phyloP scores from a whole-genome alignment of 2,113 vertebrate genomes.

The Dermatemys mawii region DNA sequence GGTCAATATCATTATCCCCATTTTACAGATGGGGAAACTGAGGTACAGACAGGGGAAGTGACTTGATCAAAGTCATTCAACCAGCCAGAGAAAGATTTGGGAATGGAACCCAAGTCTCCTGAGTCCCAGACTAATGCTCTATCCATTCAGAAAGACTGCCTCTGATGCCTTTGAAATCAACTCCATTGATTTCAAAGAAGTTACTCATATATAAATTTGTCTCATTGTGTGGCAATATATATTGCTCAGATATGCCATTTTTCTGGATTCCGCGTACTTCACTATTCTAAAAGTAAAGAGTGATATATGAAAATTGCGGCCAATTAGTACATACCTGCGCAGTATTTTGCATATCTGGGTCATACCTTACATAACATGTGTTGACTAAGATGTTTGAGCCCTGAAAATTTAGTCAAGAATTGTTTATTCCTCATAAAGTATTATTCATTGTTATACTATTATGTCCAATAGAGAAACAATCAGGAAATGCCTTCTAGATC shows the following conservation, averaged over 20 bases:
- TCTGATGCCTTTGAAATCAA: not conserved
- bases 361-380: not conserved
- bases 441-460: not conserved
- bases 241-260: not conserved
- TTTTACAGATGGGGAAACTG: not conserved
- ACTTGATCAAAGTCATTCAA: not conserved
- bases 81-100: not conserved
- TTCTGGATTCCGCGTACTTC: not conserved
- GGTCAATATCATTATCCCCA: not conserved
- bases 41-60: not conserved
- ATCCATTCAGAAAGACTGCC: not conserved
- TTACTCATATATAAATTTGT: not conserved
- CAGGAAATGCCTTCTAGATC: not conserved
- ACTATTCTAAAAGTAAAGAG: not conserved
- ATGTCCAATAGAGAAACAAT: not conserved
- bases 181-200: not conserved
- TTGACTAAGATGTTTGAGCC: not conserved
- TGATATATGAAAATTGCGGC: not conserved
- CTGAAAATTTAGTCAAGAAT: not conserved
- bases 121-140: not conserved
- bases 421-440: not conserved
- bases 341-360: not conserved
- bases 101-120: not conserved
- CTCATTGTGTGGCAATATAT: not conserved
- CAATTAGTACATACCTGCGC: not conserved